phyloP scores from a whole-genome alignment of 2,888 invertebrate species.

The Galerucella calmariensis region DNA sequence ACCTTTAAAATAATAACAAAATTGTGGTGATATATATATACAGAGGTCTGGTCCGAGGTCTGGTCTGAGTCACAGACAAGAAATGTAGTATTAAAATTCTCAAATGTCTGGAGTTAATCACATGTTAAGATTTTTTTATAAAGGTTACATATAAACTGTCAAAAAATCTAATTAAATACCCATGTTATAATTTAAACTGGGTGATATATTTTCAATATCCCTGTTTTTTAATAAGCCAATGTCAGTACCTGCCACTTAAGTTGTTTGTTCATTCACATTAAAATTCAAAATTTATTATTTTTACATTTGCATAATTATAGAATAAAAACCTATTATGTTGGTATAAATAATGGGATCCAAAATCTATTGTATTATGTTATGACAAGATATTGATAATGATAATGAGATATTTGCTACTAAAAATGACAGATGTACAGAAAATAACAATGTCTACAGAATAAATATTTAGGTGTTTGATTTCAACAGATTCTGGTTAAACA shows the following conservation, averaged over 20 bases:
- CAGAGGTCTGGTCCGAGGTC: too few species aligned
- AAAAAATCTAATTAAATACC: background rate
- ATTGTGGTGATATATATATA: too few species aligned
- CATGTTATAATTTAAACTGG: background rate
- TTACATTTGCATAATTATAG: slow-evolving; percentile 5
- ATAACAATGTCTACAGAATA: background rate
- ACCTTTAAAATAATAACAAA: too few species aligned
- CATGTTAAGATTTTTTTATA: background rate
- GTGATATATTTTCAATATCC: background rate
- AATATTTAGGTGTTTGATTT: too few species aligned
- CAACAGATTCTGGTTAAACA: too few species aligned
- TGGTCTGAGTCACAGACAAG: too few species aligned
- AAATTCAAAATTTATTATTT: slow-evolving; percentile 1
- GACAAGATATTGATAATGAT: background rate
- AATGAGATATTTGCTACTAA: background rate
- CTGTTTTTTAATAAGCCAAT: background rate
- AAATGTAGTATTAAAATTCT: too few species aligned
- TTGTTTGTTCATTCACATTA: background rate
- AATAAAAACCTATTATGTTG: background rate
- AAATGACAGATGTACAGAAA: background rate
- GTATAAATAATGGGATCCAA: background rate
- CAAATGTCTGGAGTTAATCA: background rate
- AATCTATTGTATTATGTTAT: background rate
- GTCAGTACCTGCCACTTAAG: background rate
- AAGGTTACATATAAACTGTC: background rate